These are phyloP conservation scores for Diabrotica balteata DNA, from an alignment of 2,888 invertebrate genomes.

Conservation along the genomic window DNA sequence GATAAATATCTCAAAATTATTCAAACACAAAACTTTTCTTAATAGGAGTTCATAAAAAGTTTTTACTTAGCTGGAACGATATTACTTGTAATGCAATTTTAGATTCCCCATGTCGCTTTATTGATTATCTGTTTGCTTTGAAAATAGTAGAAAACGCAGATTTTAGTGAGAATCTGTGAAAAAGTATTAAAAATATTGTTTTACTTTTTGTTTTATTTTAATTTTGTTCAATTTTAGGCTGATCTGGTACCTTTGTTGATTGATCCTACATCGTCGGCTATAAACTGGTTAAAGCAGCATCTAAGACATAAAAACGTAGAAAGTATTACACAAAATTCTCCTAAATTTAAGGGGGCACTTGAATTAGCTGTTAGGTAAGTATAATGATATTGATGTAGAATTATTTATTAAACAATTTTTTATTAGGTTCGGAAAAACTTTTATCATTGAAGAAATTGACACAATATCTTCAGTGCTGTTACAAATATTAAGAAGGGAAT, in stretches of 20 bases:
- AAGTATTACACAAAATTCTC: constrained; percentile 77
- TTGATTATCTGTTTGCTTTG: no score
- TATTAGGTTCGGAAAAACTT: constrained; percentile 84
- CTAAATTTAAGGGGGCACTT: constrained; percentile 75
- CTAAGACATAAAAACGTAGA: constrained; percentile 74
- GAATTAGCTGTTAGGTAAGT: constrained; percentile 75
- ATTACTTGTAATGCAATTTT: no score
- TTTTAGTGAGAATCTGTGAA: no score
- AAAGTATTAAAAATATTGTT: no score
- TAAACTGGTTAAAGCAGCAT: constrained; percentile 80
- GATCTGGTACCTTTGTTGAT: constrained; percentile 80
- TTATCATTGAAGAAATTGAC: constrained; percentile 83
- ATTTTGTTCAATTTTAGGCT: constrained; percentile 39
- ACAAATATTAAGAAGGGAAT: constrained; percentile 70
- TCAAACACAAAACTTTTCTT: no score
- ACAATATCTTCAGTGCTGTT: constrained; percentile 68
- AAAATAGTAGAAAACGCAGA: no score
- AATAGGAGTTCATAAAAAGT: no score
- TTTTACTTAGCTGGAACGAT: no score
- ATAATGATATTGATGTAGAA: background rate
- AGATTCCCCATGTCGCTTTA: no score
- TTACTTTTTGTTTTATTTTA: no score
- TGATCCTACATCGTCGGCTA: constrained; percentile 87
- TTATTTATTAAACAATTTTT: background rate
- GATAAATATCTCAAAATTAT: no score